Evolutionary conservation across 1,140 invertebrate species (phyloP), one percentile per base, ranked within the genome.

Genomic region (Stegodyphus dumicola): DNA sequence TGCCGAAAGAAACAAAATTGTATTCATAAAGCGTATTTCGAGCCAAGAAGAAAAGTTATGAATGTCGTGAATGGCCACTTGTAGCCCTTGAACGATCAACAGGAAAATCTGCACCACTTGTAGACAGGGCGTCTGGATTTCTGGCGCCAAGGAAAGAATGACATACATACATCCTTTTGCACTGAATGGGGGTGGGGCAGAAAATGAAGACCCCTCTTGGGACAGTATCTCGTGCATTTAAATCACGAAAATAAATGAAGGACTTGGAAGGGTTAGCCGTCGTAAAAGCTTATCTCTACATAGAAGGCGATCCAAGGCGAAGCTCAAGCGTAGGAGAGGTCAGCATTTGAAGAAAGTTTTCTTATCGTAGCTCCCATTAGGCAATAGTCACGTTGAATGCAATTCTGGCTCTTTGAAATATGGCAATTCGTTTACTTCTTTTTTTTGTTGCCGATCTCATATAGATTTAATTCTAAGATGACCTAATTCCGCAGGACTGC

Each of bases 161-260:
- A 80, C 78, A 80, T 56, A 67, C 66, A 80, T 80, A 80, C 17
- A 60, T 51, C 49, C 49, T 53, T 51, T 15, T 53, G 48, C 78
- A 60, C 7, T 49, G n/a, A 53, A 69, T 49, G 6, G 64, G 65
- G 10, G 17, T 11, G 77, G 77, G 17, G 64, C 6, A 11, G 17
- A 33, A 33, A 33, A 33, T 33, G 33, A 33, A 33, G 33, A 33
- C 33, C 33, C 33, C 33, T 33, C 11, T 71, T 10, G 2, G 65
- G 17, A 69, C n/a, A 56, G 67, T 69, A 71, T 80, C 78, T 69
- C 69, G 51, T 80, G 78, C 78, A 80, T 80, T 80, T 73, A 73
- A 80, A 80, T 80, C 78, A 80, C 78, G 18, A 80, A 67, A 69
- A 80, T 80, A 80, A 80, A 80, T 80, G 78, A 80, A 33, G 33